Evolutionary conservation across 2,113 vertebrate species (phyloP).

Genomic region (Planiliza haematocheilus): DNA sequence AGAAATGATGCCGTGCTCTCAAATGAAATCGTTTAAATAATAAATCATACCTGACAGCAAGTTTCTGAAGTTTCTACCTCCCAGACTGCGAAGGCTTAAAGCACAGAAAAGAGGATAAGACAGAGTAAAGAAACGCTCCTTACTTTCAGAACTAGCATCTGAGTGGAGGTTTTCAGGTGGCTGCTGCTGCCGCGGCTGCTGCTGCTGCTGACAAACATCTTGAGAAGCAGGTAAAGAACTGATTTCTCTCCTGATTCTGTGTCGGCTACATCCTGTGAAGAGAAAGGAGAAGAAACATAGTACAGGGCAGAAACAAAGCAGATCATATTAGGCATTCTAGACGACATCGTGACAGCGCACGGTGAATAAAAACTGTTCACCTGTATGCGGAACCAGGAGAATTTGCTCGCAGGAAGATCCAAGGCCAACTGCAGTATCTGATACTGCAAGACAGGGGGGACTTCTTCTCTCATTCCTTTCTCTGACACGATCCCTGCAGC

Average conservation of each 20-base stretch:
- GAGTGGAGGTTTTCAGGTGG: slow-evolving; percentile 88
- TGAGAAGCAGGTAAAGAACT: slow-evolving; percentile 92
- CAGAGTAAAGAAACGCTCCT: slow-evolving; percentile 29
- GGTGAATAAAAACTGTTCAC: slow-evolving; percentile 74
- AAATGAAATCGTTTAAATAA: not conserved
- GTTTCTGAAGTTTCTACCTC: not conserved
- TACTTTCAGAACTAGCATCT: slow-evolving; percentile 91
- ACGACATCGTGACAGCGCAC: too few species aligned
- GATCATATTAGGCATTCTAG: not conserved
- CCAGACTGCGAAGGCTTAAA: not conserved
- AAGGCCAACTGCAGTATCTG: slow-evolving; percentile 92
- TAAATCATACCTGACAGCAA: too few species aligned
- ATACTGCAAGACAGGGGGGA: slow-evolving; percentile 90
- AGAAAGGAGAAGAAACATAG: not conserved
- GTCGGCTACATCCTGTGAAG: slow-evolving; percentile 82
- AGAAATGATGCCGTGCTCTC: not conserved
- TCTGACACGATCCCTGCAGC: slow-evolving; percentile 89
- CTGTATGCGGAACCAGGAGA: slow-evolving; percentile 94
- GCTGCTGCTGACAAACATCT: slow-evolving; percentile 92
- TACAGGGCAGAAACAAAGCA: not conserved
- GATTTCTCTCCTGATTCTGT: slow-evolving; percentile 87
- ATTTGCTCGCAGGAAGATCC: slow-evolving; percentile 93
- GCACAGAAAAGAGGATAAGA: not conserved
- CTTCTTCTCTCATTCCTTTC: slow-evolving; percentile 84
- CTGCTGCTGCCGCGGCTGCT: slow-evolving; percentile 80